phyloP scores from a whole-genome alignment of 2,797 vertebrate species.

The Sebastolobus altivelis region DNA sequence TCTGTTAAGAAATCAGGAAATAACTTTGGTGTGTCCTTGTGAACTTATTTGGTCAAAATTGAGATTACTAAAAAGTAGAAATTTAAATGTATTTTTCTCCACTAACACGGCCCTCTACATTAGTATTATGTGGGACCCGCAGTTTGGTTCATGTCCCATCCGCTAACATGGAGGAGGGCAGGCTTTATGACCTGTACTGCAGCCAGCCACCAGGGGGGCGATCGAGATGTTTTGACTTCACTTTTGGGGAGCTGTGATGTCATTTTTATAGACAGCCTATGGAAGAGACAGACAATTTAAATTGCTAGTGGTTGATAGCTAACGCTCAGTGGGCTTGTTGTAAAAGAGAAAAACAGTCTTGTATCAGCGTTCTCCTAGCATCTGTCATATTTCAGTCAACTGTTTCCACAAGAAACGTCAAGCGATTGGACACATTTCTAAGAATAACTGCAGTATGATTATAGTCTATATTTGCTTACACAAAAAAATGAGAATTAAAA shows the following conservation, averaged over 20 bases:
- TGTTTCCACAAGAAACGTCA: background rate
- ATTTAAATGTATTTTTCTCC: too few relatives aligned
- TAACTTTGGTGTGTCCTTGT: background rate
- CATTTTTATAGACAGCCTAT: too few relatives aligned
- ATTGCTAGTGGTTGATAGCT: background rate
- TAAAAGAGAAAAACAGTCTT: background rate
- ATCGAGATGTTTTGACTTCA: too few relatives aligned
- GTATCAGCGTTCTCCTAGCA: background rate
- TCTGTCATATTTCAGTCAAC: background rate
- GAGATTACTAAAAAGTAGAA: background rate
- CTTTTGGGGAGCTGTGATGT: too few relatives aligned
- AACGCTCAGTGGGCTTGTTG: background rate
- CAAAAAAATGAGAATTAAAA: background rate
- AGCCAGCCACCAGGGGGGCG: too few relatives aligned
- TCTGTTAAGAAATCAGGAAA: background rate
- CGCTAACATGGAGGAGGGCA: too few relatives aligned
- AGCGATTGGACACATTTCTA: background rate
- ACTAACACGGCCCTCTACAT: background rate
- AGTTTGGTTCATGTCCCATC: too few relatives aligned
- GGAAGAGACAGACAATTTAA: background rate
- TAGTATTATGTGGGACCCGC: background rate
- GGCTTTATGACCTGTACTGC: too few relatives aligned
- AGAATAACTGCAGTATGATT: background rate
- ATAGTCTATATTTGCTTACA: background rate
- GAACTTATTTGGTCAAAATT: background rate